These are phyloP conservation scores for Plagodis pulveraria DNA, from an alignment of 2,888 invertebrate species.

Conservation along the genomic window DNA sequence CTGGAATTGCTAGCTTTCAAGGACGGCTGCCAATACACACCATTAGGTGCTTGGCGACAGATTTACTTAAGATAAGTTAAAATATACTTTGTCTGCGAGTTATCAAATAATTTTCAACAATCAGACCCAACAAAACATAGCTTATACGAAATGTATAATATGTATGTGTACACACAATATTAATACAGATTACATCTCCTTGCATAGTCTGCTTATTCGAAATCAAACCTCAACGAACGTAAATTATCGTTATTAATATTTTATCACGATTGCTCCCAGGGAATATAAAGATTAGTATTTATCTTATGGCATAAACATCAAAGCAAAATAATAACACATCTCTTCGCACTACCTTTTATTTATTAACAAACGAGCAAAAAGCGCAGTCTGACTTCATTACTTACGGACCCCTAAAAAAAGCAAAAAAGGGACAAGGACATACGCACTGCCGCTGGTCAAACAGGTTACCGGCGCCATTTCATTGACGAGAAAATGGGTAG, in stretches of 20 bases:
- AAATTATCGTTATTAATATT: neutral
- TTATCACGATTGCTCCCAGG: slow-evolving; percentile 1
- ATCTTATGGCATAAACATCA: neutral
- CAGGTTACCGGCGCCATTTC: slow-evolving; percentile 64
- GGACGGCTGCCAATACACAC: no score
- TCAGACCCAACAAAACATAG: no score
- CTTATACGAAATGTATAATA: no score
- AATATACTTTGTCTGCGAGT: no score
- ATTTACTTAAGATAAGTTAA: no score
- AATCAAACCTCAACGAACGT: no score
- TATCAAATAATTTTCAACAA: no score
- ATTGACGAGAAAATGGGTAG: slow-evolving; percentile 63
- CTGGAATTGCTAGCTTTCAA: no score
- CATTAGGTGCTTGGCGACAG: no score
- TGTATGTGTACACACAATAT: no score
- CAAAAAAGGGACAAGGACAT: slow-evolving; percentile 37
- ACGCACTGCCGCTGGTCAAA: slow-evolving; percentile 49
- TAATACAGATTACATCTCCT: no score
- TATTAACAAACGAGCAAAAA: slow-evolving; percentile 31
- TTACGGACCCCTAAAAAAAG: slow-evolving; percentile 34
- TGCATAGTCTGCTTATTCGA: no score
- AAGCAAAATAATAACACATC: slow-evolving; percentile 7
- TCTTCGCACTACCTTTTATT: slow-evolving; percentile 9
- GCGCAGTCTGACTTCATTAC: slow-evolving; percentile 21
- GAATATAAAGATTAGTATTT: slow-evolving; percentile 9